Evolutionary conservation across 2,113 vertebrate genomes (phyloP), one percentile per base, ranked within the genome.

Genomic region (Leuciscus idus): DNA sequence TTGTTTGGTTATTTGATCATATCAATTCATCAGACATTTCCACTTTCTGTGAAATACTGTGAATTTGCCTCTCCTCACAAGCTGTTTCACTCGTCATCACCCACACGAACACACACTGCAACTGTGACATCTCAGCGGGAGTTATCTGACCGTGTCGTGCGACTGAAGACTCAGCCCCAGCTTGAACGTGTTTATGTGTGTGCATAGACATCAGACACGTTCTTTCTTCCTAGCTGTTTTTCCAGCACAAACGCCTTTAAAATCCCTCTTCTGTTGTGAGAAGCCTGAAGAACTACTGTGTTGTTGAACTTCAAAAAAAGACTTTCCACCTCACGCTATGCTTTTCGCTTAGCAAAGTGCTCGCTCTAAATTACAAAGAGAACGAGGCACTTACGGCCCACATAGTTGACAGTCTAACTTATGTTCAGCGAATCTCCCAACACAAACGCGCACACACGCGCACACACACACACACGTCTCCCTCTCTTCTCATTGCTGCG

Each of bases 351-450:
- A 82, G 81, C 64, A 82, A 82, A 82, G 39, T 30, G 80, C 62
- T 68, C 28, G 5, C 17, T 82, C 10, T 82, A 70, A 70, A 82
- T 68, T 66, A 82, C 81, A 82, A 82, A 82, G 62, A 70, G 70
- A 68, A 52, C 46, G 4, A 23, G 70, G 81, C 62, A 70, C 62
- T 82, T 82, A 52, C 46, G 6, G 81, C 81, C 81, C 81, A 70
- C 64, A 68, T 36, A 84, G 66, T 73, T 84, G 82, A 73, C 82
- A 84, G 64, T 82, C 81, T 84, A 84, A 73, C 82, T 84, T 55
- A 59, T 84, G 68, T 74, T 84, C 33, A 50, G 50, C 23, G 50
- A 55, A 52, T 66, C 39, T 46, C 26, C 39, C 80, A 43, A 77
- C 83, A 62, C 83, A 59, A 26, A 50, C 59, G n/a, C 11, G 68